Percentiles rank a stretch among this genome's conserved stretches.
These are phyloP conservation scores for Microctenopoma lineatum DNA, from an alignment of 2,797 vertebrate genomes.

Conservation along the genomic window DNA sequence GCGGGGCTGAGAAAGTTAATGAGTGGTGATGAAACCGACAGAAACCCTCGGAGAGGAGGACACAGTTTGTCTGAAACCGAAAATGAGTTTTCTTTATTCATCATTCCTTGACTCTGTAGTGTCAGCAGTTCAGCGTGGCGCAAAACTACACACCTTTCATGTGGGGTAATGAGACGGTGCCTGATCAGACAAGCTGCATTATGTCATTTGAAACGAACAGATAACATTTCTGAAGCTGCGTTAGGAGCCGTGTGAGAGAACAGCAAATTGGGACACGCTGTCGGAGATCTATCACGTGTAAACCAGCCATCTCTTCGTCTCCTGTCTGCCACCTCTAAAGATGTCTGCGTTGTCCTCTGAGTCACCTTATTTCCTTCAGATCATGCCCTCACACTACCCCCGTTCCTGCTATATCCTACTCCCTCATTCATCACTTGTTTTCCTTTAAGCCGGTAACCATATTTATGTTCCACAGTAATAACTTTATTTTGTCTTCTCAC, in stretches of 20 bases:
- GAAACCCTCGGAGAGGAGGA: constrained; percentile 41
- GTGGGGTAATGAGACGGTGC: constrained; percentile 20
- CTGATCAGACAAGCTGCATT: constrained; percentile 3
- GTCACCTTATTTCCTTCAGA: not conserved
- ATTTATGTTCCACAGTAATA: constrained; percentile 7
- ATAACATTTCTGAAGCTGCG: constrained; percentile 1
- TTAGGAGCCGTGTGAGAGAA: constrained; percentile 12
- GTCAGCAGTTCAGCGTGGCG: constrained; percentile 23
- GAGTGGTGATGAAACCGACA: constrained; percentile 60
- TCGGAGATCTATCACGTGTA: constrained; percentile 34
- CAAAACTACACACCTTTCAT: not conserved
- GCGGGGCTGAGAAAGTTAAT: constrained; percentile 39
- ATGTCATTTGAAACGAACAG: not conserved
- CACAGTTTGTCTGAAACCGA: constrained; percentile 30
- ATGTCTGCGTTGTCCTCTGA: constrained; percentile 12
- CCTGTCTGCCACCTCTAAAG: constrained; percentile 27
- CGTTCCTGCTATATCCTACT: not conserved
- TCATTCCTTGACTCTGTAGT: constrained; percentile 16
- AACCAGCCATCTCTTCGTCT: constrained; percentile 21
- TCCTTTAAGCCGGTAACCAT: not conserved
- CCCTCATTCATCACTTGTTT: not conserved
- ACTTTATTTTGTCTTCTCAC: constrained; percentile 26
- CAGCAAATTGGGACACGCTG: constrained; percentile 9
- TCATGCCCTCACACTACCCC: not conserved
- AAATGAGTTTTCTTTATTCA: constrained; percentile 32